Evolutionary conservation across 2,888 invertebrate species (phyloP), one percentile per base, ranked within the genome.

Genomic region (Megalurothrips usitatus): DNA sequence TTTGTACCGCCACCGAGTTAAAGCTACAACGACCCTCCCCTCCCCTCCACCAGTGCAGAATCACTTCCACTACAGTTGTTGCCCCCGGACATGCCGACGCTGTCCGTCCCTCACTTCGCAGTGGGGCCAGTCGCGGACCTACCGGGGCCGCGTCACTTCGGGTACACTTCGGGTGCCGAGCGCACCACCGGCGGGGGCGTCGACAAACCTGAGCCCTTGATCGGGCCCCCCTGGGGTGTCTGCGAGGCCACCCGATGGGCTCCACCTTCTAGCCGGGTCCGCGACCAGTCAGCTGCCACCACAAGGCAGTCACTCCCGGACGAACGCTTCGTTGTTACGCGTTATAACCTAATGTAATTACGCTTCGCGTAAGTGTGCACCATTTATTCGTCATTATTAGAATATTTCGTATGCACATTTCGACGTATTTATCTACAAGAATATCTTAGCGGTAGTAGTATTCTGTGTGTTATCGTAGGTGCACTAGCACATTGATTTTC

Each of bases 181-280:
- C 26, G 68, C 68, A 19, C 58, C 9, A 10, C 68, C 68, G 11
- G 68, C 12, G 12, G 26, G 68, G 11, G 23, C 68, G 68, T 26
- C 68, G 68, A 26, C 68, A 26, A 75, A 75, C 68, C 68, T 75
- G 68, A 75, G 68, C 68, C 68, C 68, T 75, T 23, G 26, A 12
- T 23, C 68, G 68, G 68, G 23, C 68, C 68, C 23, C 26, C 23
- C 23, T 10, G 68, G 68, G 68, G 68, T 26, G 68, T 1, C 68
- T 19, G 26, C 68, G 23, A 75, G 68, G 68, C 68, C 68, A 26
- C 11, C 68, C 12, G 23, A 26, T 2, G 10, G 68, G 68, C 68
- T 75, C 68, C 68, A 26, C 68, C 23, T 11, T 0, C 11, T 11
- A 8, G 11, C 58, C 68, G 68, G 26, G 23, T 58, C 26, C 68